Evolutionary conservation across 1,140 invertebrate species (phyloP).

Genomic region (Drosophila truncata): DNA sequence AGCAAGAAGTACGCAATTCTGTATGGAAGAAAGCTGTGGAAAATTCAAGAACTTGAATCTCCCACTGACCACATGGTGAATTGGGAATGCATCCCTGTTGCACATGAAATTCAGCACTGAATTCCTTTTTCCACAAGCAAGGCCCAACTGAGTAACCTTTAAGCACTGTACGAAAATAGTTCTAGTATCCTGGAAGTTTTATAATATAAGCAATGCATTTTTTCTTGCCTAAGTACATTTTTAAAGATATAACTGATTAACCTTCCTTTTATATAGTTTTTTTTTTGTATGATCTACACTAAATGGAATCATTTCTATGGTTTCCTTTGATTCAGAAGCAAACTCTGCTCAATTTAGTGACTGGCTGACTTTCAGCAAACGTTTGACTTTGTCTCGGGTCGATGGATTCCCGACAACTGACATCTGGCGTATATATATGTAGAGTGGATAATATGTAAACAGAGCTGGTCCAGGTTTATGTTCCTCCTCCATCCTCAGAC

Average conservation of each 20-base stretch:
- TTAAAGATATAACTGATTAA: neutral
- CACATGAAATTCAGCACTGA: neutral
- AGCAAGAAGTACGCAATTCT: neutral
- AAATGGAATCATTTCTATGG: neutral
- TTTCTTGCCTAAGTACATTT: neutral
- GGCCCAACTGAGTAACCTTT: neutral
- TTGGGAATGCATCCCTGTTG: neutral
- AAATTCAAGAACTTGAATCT: neutral
- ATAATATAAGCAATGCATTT: neutral
- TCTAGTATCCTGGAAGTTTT: neutral
- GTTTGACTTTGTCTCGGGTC: slow-evolving; percentile 34
- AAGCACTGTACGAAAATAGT: neutral
- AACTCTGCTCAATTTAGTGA: slow-evolving; percentile 14
- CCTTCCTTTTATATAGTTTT: neutral
- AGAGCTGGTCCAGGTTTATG: slow-evolving; percentile 14
- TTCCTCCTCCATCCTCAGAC: neutral
- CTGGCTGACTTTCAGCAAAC: slow-evolving; percentile 13
- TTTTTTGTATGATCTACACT: neutral
- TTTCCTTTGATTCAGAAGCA: neutral
- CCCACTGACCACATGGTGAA: neutral
- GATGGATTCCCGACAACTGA: slow-evolving; percentile 48
- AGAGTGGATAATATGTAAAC: slow-evolving; percentile 20
- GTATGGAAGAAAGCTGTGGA: neutral
- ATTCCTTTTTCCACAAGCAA: neutral
- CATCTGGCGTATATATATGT: slow-evolving; percentile 54